phyloP scores from a whole-genome alignment of 2,888 invertebrate species.

The Nasonia oneida region DNA sequence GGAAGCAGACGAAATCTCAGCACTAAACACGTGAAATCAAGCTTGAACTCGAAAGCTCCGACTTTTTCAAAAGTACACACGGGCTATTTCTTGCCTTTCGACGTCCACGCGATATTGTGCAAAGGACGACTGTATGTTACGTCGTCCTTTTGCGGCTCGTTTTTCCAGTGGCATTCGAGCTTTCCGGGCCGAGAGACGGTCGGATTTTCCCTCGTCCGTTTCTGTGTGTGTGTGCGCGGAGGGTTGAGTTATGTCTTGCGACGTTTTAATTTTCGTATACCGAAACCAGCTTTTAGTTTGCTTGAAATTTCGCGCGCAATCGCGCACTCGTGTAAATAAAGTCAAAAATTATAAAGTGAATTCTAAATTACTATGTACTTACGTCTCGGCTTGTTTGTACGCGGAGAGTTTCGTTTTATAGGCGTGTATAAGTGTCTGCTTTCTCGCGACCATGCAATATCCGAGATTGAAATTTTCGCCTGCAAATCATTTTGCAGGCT shows the following conservation, averaged over 20 bases:
- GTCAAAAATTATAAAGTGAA: constrained; percentile 30
- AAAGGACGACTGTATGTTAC: constrained; percentile 28
- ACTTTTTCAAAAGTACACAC: background rate
- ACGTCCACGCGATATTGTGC: constrained; percentile 32
- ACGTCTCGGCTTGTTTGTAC: constrained; percentile 12
- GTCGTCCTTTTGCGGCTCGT: constrained; percentile 30
- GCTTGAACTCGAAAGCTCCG: background rate
- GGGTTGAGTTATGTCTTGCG: background rate
- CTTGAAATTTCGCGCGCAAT: background rate
- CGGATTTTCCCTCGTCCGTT: background rate
- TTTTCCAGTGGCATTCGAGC: constrained; percentile 15
- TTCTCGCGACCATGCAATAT: constrained; percentile 69
- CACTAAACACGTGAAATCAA: constrained; percentile 9
- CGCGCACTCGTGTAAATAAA: constrained; percentile 22
- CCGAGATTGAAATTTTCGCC: constrained; percentile 68
- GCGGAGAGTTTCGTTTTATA: background rate
- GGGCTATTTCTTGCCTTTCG: constrained; percentile 27
- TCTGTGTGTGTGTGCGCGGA: background rate
- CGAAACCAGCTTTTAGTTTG: constrained; percentile 35
- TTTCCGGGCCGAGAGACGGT: constrained; percentile 2
- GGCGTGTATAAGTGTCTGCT: constrained; percentile 66
- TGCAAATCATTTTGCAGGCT: background rate
- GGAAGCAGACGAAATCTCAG: constrained; percentile 36
- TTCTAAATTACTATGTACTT: constrained; percentile 26
- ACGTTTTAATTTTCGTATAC: constrained; percentile 10